Percentiles rank a stretch among this genome's conserved stretches.
Conservation (phyloP, 2,113 vertebrate species). For the Nesogale talazaci region DNA sequence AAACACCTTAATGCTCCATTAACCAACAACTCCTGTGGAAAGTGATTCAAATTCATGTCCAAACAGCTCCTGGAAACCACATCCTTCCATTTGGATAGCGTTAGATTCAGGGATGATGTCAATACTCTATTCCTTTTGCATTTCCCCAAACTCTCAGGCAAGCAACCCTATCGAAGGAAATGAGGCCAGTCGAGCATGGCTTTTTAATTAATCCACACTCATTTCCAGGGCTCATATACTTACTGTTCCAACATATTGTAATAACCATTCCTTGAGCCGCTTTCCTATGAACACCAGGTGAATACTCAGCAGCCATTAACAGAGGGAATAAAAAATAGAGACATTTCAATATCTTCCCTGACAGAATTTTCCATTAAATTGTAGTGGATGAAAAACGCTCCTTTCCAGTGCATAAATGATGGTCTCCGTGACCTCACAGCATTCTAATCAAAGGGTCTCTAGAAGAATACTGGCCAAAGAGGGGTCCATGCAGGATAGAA, state of each 20-base stretch:
- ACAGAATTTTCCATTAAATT: slow-evolving; percentile 2
- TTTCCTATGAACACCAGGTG: neutral
- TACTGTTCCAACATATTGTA: slow-evolving; percentile 33
- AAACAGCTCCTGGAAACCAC: neutral
- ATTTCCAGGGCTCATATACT: slow-evolving; percentile 1
- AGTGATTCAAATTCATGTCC: slow-evolving; percentile 10
- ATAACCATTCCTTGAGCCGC: neutral
- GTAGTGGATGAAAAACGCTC: slow-evolving; percentile 6
- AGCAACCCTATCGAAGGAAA: neutral
- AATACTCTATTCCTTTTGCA: neutral
- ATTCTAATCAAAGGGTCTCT: too few relatives aligned
- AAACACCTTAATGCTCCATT: neutral
- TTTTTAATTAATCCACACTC: slow-evolving; percentile 12
- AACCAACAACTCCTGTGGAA: neutral
- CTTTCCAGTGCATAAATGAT: neutral
- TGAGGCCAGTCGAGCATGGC: neutral
- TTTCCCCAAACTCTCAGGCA: slow-evolving; percentile 2
- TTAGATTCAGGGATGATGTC: neutral
- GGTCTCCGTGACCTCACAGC: neutral
- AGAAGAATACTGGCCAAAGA: too few relatives aligned
- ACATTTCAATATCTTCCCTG: neutral
- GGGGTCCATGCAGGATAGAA: neutral
- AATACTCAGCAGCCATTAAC: neutral
- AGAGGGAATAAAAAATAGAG: neutral
- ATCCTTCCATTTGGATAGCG: slow-evolving; percentile 23